Evolutionary conservation across 2,113 vertebrate species (phyloP), one percentile per base, ranked within the genome.

Genomic region (Dinomys branickii): DNA sequence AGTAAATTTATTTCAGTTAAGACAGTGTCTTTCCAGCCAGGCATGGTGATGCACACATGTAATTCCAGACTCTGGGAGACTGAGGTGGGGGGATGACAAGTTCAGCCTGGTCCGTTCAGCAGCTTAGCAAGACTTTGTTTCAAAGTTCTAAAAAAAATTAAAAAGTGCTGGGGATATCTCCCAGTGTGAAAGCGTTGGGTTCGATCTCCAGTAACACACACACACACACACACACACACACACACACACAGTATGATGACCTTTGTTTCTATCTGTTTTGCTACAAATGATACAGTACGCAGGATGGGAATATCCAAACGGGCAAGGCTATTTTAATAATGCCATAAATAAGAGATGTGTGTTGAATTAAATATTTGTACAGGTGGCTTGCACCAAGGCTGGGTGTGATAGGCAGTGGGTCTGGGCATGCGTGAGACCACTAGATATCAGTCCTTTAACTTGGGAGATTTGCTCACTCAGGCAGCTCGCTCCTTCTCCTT

Each of bases 351-450:
- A 61, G 50, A 88, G 44, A 9, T 75, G 10, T 69, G 35, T 69
- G 38, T 59, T 75, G 38, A 80, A 5, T 17, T 92, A 63, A 56
- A n/a, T 52, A 30, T 86, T 50, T 44, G 33, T 65, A 47, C 1
- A 33, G 58, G 61, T 54, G 81, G 75, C 63, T 90, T 88, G 47
- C 24, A 71, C 50, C 80, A 91, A 95, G 47, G 52, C 86, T 94
- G 38, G 35, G 35, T 88, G 24, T 92, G 67, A 84, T 14, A 33
- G 59, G 47, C 85, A 65, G 38, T 59, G 80, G 33, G 19, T 77
- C 35, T 83, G 38, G 44, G 35, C 22, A 24, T 84, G n/a, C 14
- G 14, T 7, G 38, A 91, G 33, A 92, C 61, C 28, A 65, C 30
- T 69, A 59, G 88, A 35, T 65, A 61, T 75, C 7, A 26, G 59